A percentile compares a stretch with the other conserved stretches of the same genome.
Evolutionary conservation across 2,888 invertebrate species (phyloP).

Genomic region (Latheticus oryzae): DNA sequence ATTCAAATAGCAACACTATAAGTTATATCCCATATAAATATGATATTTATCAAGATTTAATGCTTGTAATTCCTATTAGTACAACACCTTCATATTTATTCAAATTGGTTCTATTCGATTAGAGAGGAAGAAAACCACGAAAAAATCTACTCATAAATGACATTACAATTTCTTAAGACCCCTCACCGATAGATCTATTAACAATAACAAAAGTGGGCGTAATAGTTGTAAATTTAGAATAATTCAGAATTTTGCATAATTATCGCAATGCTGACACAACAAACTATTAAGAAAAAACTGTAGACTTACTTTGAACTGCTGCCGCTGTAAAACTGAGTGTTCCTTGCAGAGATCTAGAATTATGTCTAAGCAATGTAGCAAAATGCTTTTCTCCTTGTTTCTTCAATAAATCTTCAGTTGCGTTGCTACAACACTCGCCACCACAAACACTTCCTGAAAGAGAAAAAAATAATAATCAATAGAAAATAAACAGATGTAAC

Average conservation of each 20-base stretch:
- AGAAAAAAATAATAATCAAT: constrained; percentile 37
- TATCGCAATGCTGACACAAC: constrained; percentile 17
- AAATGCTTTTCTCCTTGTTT: constrained; percentile 74
- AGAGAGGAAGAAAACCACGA: too few species aligned
- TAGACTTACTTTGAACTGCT: constrained; percentile 78
- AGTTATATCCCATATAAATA: too few species aligned
- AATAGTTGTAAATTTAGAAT: constrained; percentile 14
- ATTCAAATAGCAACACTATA: too few species aligned
- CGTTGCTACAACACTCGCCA: constrained; percentile 77
- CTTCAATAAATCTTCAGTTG: constrained; percentile 72
- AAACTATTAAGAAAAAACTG: constrained; percentile 1
- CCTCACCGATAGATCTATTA: constrained; percentile 21
- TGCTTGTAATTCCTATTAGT: too few species aligned
- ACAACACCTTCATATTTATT: too few species aligned
- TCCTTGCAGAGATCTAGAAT: constrained; percentile 80
- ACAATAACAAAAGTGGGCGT: constrained; percentile 20
- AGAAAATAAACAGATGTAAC: constrained; percentile 8
- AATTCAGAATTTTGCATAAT: constrained; percentile 31
- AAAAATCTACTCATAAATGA: too few species aligned
- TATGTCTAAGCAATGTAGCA: constrained; percentile 75
- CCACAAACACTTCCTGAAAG: constrained; percentile 71
- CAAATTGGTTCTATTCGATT: too few species aligned
- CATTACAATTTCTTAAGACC: too few species aligned
- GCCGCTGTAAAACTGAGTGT: constrained; percentile 79
- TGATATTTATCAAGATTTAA: too few species aligned